phyloP scores from a whole-genome alignment of 2,113 vertebrate genomes.

The Ovis canadensis region DNA sequence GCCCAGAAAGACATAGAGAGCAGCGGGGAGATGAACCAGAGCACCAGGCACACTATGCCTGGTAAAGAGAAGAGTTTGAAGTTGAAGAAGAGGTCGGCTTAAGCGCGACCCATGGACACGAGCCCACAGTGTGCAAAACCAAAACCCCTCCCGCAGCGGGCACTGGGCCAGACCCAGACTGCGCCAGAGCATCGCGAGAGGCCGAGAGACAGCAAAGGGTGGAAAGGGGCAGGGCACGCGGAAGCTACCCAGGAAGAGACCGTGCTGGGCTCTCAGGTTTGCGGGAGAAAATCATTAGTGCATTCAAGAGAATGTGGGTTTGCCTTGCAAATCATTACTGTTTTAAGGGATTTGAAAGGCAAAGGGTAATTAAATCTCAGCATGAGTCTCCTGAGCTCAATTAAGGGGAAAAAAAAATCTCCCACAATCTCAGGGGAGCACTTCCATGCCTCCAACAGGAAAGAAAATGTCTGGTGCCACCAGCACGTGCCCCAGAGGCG shows the following conservation, averaged over 20 bases:
- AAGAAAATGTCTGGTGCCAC: neutral
- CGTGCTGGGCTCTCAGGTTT: rapidly evolving
- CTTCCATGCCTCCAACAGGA: neutral
- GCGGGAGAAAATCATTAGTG: neutral
- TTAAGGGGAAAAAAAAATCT: neutral
- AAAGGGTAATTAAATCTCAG: slow-evolving; percentile 40
- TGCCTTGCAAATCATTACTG: neutral
- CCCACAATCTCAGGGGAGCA: neutral
- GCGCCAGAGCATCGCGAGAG: neutral
- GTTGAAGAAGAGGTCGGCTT: neutral
- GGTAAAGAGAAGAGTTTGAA: neutral
- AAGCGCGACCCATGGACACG: neutral
- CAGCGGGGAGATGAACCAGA: neutral
- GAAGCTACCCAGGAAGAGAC: neutral
- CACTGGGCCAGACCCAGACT: neutral
- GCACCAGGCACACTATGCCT: neutral
- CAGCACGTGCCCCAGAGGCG: too few relatives aligned
- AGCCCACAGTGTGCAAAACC: neutral
- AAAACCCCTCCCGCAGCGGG: neutral
- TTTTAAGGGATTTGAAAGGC: slow-evolving; percentile 39
- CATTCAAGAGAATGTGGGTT: neutral
- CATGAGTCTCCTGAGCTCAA: slow-evolving; percentile 9
- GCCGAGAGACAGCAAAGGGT: neutral
- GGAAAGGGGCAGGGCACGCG: neutral
- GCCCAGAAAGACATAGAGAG: neutral